Evolutionary conservation across 30 jellyfish, hydroid and myxozoan genomes (phyloP).

Genomic region (Cassiopea andromeda): DNA sequence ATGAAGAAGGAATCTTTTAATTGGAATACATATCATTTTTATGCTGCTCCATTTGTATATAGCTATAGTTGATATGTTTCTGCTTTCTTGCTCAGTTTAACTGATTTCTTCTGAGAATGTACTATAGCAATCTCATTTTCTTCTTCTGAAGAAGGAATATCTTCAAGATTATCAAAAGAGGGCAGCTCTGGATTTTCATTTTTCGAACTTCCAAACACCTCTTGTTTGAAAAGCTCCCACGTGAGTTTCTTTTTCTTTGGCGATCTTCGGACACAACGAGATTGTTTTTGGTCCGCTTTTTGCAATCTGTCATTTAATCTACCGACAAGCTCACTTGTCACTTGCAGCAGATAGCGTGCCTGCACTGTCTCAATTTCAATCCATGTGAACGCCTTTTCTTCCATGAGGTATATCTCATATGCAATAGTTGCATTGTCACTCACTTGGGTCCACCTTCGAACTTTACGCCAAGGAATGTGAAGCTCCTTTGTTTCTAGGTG

Average conservation of each 20-base stretch:
- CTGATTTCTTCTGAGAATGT: not conserved
- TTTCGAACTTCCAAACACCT: conserved; percentile 68
- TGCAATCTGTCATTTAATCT: conserved; percentile 55
- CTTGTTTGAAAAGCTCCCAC: conserved; percentile 80
- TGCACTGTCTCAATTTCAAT: conserved; percentile 77
- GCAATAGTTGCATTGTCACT: conserved; percentile 56
- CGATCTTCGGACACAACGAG: conserved; percentile 67
- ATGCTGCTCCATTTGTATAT: too few relatives aligned
- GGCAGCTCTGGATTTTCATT: conserved; percentile 34
- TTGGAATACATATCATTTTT: too few relatives aligned
- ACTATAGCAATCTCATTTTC: conserved; percentile 33
- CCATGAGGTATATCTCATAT: conserved; percentile 79
- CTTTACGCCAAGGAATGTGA: conserved; percentile 95
- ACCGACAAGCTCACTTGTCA: conserved; percentile 76
- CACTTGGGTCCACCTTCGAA: conserved; percentile 91
- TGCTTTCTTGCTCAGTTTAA: not conserved
- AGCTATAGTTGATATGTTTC: not conserved
- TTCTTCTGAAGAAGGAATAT: conserved; percentile 18
- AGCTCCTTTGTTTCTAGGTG: conserved; percentile 62
- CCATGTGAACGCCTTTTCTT: conserved; percentile 87
- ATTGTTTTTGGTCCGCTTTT: conserved; percentile 59
- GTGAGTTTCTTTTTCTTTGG: conserved; percentile 50
- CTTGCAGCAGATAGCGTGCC: conserved; percentile 83
- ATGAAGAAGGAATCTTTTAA: too few relatives aligned
- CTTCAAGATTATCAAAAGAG: conserved; percentile 52